phyloP scores from a whole-genome alignment of 2,888 invertebrate genomes.

The Gari tellinella region DNA sequence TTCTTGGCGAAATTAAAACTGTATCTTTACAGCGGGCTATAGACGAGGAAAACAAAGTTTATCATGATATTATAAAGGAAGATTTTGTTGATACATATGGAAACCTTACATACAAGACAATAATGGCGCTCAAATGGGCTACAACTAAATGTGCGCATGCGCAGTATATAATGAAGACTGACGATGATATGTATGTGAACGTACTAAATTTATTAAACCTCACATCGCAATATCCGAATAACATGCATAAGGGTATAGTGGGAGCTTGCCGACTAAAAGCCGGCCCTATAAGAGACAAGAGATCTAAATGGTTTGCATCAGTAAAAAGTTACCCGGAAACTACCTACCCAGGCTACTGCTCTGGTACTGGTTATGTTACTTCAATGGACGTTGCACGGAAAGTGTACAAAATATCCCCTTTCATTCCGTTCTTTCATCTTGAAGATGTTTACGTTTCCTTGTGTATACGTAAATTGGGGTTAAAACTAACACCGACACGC shows the following conservation, averaged over 20 bases:
- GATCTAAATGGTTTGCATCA: constrained; percentile 75
- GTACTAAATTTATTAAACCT: constrained; percentile 44
- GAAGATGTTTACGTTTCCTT: too few relatives aligned
- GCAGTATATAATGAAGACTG: too few relatives aligned
- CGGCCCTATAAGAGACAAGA: constrained; percentile 59
- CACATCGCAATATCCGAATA: constrained; percentile 6
- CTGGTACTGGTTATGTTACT: constrained; percentile 74
- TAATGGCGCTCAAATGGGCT: too few relatives aligned
- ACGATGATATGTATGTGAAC: constrained; percentile 75
- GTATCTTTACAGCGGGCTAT: not conserved
- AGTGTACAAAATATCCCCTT: constrained; percentile 63
- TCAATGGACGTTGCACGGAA: constrained; percentile 69
- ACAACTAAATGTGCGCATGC: too few relatives aligned
- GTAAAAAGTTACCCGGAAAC: constrained; percentile 61
- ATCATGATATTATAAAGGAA: constrained; percentile 61
- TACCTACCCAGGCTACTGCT: constrained; percentile 74
- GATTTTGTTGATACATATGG: constrained; percentile 59
- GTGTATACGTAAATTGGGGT: constrained; percentile 65
- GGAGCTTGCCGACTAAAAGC: constrained; percentile 58
- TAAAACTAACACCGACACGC: constrained; percentile 28
- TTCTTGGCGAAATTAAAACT: constrained; percentile 40
- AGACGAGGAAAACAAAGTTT: constrained; percentile 33
- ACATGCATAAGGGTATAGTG: constrained; percentile 52
- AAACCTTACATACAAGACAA: constrained; percentile 67
- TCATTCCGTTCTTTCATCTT: constrained; percentile 75